These are phyloP conservation scores for Spatula versicolor DNA, from an alignment of 2,797 vertebrate species.

Conservation along the genomic window DNA sequence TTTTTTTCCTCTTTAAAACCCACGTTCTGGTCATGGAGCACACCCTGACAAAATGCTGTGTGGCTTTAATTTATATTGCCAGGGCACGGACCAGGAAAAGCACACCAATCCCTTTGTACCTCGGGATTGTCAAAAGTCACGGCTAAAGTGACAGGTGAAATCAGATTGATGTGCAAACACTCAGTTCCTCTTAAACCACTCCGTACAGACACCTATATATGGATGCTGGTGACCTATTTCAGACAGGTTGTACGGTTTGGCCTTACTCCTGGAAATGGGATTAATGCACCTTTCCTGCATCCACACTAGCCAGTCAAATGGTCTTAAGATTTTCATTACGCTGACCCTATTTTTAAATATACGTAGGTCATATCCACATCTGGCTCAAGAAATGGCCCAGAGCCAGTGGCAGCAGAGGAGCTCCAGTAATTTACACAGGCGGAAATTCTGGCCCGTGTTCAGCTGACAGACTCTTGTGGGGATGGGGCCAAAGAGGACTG, in stretches of 20 bases:
- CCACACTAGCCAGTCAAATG: not conserved
- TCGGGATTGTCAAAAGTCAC: not conserved
- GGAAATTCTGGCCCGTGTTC: not conserved
- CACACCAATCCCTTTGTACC: not conserved
- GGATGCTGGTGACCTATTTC: conserved; percentile 8
- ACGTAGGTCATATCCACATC: not conserved
- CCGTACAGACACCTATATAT: not conserved
- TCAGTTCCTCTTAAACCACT: not conserved
- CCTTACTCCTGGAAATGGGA: conserved; percentile 25
- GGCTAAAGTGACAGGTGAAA: not conserved
- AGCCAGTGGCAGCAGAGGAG: not conserved
- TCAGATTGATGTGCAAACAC: not conserved
- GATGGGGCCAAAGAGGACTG: not conserved
- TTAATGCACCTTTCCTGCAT: not conserved
- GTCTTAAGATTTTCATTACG: conserved; percentile 10
- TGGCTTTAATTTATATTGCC: not conserved
- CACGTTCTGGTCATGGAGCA: not conserved
- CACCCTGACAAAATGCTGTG: not conserved
- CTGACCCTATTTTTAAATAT: conserved; percentile 40
- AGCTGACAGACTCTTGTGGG: not conserved
- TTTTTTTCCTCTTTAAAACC: not conserved
- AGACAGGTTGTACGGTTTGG: not conserved
- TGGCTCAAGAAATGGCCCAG: not conserved
- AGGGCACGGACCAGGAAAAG: not conserved
- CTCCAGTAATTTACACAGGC: not conserved